Evolutionary conservation across 2,113 vertebrate species (phyloP).

Genomic region (Halcyon senegalensis): DNA sequence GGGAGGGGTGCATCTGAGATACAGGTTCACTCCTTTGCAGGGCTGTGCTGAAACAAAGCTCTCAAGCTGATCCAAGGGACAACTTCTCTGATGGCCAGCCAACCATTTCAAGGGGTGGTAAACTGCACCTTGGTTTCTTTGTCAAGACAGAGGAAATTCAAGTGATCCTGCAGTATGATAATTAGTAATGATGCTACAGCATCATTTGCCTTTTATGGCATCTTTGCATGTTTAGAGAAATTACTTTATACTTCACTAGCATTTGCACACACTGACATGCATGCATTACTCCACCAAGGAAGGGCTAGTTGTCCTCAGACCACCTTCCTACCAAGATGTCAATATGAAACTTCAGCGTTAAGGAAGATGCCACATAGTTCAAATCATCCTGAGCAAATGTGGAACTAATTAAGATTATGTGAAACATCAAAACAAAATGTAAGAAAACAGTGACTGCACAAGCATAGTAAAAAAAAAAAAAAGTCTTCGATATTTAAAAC

Average conservation of each 20-base stretch:
- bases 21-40: background rate
- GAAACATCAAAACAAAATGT: background rate
- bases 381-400: background rate
- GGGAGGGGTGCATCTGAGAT: background rate
- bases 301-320: background rate
- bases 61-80: rapidly evolving
- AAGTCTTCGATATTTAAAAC: background rate
- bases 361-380: background rate
- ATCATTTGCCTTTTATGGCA: background rate
- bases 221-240: background rate
- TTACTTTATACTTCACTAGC: background rate
- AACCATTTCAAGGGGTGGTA: background rate
- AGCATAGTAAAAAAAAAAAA: background rate
- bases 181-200: background rate
- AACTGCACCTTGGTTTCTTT: background rate
- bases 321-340: background rate
- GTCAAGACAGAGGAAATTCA: background rate
- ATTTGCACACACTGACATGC: background rate
- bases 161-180: background rate
- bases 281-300: background rate
- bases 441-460: background rate
- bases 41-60: background rate
- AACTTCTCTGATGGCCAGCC: background rate
- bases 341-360: background rate
- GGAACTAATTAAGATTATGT: background rate